Evolutionary conservation across 2,113 vertebrate species (phyloP).

Genomic region (Solea senegalensis): DNA sequence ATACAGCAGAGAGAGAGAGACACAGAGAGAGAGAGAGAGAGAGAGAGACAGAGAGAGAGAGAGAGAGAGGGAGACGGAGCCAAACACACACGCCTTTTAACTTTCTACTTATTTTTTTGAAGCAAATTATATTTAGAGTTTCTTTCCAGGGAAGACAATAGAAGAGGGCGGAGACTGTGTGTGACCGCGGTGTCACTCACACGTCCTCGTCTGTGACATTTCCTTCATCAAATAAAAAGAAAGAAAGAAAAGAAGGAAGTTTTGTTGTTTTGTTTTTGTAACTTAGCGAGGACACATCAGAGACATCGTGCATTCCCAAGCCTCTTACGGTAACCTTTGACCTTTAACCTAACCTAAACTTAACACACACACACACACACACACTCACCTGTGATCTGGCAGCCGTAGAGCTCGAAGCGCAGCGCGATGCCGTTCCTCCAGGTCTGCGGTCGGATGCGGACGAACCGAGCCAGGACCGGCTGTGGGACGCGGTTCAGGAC

Average conservation of each 20-base stretch:
- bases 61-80: no score
- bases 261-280: no score
- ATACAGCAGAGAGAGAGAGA: slow-evolving; percentile 32
- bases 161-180: neutral
- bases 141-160: neutral
- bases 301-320: no score
- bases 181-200: neutral
- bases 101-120: neutral
- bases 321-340: no score
- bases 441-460: slow-evolving; percentile 92
- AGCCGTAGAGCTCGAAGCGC: slow-evolving; percentile 94
- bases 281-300: no score
- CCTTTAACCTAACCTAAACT: no score
- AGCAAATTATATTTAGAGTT: slow-evolving; percentile 1
- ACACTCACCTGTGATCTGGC: slow-evolving; percentile 92
- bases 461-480: slow-evolving; percentile 90
- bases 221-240: no score
- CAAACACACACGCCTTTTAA: neutral
- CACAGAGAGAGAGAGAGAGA: neutral
- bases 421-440: slow-evolving; percentile 96
- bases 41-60: no score
- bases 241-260: no score
- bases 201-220: no score
- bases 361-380: slow-evolving; percentile 1
- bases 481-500: slow-evolving; percentile 92